These are phyloP conservation scores for Coracias cyanogaster DNA, from an alignment of 2,797 vertebrate species.

Conservation along the genomic window DNA sequence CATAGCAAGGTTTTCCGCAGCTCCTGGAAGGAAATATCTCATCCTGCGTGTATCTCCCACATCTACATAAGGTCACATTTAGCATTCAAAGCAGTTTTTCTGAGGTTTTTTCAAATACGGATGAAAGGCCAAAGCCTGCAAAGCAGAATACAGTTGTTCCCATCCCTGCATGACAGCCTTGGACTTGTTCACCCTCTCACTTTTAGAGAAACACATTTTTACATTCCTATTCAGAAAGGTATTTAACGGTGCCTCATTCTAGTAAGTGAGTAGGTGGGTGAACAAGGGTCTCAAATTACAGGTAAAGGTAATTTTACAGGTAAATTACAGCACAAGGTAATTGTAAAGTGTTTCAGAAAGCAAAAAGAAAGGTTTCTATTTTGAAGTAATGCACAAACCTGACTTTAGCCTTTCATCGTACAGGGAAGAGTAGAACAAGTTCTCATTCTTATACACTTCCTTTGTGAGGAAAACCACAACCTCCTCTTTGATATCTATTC, in stretches of 20 bases:
- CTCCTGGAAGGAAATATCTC: background rate
- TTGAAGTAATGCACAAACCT: background rate
- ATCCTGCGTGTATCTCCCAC: background rate
- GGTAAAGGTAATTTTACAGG: slow-evolving; percentile 29
- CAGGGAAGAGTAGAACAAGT: slow-evolving; percentile 2
- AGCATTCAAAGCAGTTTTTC: background rate
- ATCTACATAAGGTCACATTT: background rate
- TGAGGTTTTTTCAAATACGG: background rate
- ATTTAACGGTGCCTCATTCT: slow-evolving; percentile 23
- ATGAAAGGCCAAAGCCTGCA: background rate
- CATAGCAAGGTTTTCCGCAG: fast-evolving
- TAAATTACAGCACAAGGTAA: slow-evolving; percentile 45
- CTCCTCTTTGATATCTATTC: background rate
- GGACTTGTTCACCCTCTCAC: background rate
- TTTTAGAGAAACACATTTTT: background rate
- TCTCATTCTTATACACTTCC: slow-evolving; percentile 15
- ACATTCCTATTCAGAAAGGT: background rate
- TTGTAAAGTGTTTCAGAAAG: slow-evolving; percentile 27
- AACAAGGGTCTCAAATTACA: slow-evolving; percentile 32
- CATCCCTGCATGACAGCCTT: background rate
- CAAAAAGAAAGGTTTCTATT: slow-evolving; percentile 40
- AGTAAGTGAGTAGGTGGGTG: background rate
- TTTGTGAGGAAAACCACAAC: slow-evolving; percentile 4
- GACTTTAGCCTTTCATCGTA: background rate
- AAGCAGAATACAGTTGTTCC: background rate